Conservation (phyloP, 1,140 invertebrate species). For the Onthophagus taurus region DNA sequence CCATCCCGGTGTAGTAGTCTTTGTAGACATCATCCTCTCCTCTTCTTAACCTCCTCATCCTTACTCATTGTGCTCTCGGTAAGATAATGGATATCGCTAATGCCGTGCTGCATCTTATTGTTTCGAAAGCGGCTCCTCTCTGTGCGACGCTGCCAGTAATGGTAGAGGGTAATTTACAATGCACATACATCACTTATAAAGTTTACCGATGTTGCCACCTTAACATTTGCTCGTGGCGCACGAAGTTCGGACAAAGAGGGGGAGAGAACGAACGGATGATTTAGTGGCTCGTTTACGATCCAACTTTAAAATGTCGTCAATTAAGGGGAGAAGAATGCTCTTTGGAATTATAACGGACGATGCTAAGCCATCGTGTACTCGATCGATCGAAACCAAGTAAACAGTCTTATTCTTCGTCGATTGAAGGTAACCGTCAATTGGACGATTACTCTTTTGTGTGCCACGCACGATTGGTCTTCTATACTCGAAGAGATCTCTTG, state of each 20-base stretch:
- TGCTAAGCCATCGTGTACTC: too few relatives aligned
- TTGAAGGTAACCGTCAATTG: too few relatives aligned
- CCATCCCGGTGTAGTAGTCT: too few relatives aligned
- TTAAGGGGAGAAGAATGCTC: too few relatives aligned
- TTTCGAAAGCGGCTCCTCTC: slow-evolving; percentile 17
- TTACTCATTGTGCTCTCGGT: neutral
- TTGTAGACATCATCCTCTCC: neutral
- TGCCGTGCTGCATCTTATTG: slow-evolving; percentile 20
- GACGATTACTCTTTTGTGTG: too few relatives aligned
- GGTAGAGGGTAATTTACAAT: slow-evolving; percentile 23
- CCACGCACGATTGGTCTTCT: too few relatives aligned
- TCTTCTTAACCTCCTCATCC: neutral
- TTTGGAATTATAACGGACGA: too few relatives aligned
- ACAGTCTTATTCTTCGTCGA: too few relatives aligned
- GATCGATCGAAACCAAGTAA: too few relatives aligned
- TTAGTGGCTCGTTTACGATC: slow-evolving; percentile 22
- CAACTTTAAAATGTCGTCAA: slow-evolving; percentile 25
- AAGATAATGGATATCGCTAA: slow-evolving; percentile 27
- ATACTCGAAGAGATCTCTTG: too few relatives aligned
- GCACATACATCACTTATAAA: slow-evolving; percentile 29
- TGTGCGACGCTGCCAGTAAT: slow-evolving; percentile 15
- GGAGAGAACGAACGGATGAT: too few relatives aligned
- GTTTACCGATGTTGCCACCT: slow-evolving; percentile 26
- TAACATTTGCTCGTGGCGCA: slow-evolving; percentile 17
- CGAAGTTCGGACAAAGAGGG: too few relatives aligned